phyloP scores from a whole-genome alignment of 2,113 vertebrate species.

The Bubo scandiacus region DNA sequence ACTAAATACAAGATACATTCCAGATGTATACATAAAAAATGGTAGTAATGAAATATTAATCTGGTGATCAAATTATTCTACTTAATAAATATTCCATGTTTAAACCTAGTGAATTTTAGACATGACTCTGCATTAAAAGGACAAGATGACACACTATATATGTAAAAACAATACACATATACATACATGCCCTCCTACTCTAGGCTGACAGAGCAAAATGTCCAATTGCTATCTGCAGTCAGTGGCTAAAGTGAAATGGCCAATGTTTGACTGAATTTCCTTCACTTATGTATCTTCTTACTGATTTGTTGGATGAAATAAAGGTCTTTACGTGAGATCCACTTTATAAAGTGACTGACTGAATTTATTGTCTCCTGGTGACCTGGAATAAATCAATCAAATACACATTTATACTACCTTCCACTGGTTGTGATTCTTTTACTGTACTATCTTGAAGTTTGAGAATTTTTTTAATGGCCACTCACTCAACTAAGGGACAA shows the following conservation, averaged over 20 bases:
- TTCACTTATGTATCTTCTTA: not conserved
- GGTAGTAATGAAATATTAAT: constrained; percentile 52
- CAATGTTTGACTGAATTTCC: not conserved
- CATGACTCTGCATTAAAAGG: constrained; percentile 8
- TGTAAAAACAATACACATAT: not conserved
- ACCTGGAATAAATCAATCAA: constrained; percentile 39
- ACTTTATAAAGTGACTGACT: not conserved
- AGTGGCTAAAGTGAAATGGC: not conserved
- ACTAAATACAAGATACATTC: not conserved
- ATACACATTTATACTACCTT: not conserved
- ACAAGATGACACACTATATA: not conserved
- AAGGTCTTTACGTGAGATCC: not conserved
- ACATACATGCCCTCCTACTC: not conserved
- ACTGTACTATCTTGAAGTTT: not conserved
- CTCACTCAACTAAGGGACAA: not conserved
- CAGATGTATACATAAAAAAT: constrained; percentile 25
- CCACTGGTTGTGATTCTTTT: not conserved
- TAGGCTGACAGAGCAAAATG: not conserved
- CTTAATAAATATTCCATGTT: constrained; percentile 36
- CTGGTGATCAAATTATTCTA: not conserved
- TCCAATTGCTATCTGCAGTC: not conserved
- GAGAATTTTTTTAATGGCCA: not conserved
- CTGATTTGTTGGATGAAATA: not conserved
- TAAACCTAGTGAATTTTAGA: constrained; percentile 29
- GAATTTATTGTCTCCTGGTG: not conserved